Evolutionary conservation across 2,888 invertebrate species (phyloP), one percentile per base, ranked within the genome.

Genomic region (Anoncus sp.): DNA sequence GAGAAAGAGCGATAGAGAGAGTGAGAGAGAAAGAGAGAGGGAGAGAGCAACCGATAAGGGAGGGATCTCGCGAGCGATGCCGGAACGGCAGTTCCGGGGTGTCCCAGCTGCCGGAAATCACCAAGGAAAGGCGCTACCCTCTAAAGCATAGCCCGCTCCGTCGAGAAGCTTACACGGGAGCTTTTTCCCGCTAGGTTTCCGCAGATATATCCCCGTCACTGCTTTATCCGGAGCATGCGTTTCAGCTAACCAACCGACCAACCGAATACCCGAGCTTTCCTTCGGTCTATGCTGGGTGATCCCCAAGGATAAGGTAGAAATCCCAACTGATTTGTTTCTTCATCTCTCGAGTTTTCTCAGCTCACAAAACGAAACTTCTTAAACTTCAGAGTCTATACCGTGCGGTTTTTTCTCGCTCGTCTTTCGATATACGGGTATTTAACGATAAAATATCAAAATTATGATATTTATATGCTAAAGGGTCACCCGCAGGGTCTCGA

Each of bases 51-150:
- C 87, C 89, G 90, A 87, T 89, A 90, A 90, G 79, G 87, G 83
- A 88, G 90, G 84, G 73, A 84, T 83, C 75, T 53, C 57, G 63
- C 55, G 47, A 53, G 74, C 66, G 31, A 79, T 78, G 75, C 85
- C 85, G 86, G 87, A 87, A 87, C 85, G 83, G 77, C 81, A 85
- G 88, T 87, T 88, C 87, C 86, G 85, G 86, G 80, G 74, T 81
- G 84, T 78, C 85, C 85, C 87, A 87, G 85, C 86, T 87, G 86
- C 85, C 88, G 87, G 87, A 89, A 89, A 87, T 87, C 76, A 83
- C 85, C 86, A 81, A 84, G 84, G 85, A 85, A 85, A 86, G 87
- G 87, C 86, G 87, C 88, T 87, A 83, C 84, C 82, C 83, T 81
- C 80, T 66, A 35, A 47, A 35, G 20, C 55, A 43, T 45, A 45